Base-by-base conservation (phyloP, 2,797 vertebrate species). In the Acanthopagrus latus region DNA sequence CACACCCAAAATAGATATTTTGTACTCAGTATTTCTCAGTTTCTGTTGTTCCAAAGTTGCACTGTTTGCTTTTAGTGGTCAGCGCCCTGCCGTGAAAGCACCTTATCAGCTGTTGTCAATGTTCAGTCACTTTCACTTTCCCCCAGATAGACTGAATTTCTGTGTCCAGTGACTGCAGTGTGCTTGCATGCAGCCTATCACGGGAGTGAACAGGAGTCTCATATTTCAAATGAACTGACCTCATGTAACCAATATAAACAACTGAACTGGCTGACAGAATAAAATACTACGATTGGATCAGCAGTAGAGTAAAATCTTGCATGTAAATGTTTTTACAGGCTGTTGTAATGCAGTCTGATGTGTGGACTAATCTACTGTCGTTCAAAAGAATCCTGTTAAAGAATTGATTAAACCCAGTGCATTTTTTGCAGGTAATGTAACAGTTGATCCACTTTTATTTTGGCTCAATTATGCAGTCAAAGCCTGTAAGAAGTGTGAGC, bases 1-100 rank as follows among this genome's bases (percentile, higher is more conserved):
- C 77, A 67, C 76, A 74, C 71, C 70, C 73, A 54, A 54, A 75
- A 43, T 27, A 38, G 48, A 64, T 44, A n/a, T 66, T 47, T 70
- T 73, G 69, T 64, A 43, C 56, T 86, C 52, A 38, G 62, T 64
- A 38, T 83, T 71, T 81, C 25, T 70, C 62, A 20, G 23, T 74
- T 74, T 81, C 44, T 80, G 20, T 80, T 25, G n/a, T 74, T 86
- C 46, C 29, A 67, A 44, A 81, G 58, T 76, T 64, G 7, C 69
- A 57, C 16, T 76, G 62, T 88, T 88, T 85, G 86, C 80, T 71
- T 86, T 88, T 74, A 69, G 65, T 71, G 82, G 78, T 80, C 76
- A 83, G 70, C 25, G 51, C 57, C 74, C 85, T 81, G 71, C 73
- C 2, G 52, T 80, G 67, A 72, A 76, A 86, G 33, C 67, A 80